Evolutionary conservation across 2,113 vertebrate genomes (phyloP), one percentile per base, ranked within the genome.

Genomic region (Cheirogaleus medius): DNA sequence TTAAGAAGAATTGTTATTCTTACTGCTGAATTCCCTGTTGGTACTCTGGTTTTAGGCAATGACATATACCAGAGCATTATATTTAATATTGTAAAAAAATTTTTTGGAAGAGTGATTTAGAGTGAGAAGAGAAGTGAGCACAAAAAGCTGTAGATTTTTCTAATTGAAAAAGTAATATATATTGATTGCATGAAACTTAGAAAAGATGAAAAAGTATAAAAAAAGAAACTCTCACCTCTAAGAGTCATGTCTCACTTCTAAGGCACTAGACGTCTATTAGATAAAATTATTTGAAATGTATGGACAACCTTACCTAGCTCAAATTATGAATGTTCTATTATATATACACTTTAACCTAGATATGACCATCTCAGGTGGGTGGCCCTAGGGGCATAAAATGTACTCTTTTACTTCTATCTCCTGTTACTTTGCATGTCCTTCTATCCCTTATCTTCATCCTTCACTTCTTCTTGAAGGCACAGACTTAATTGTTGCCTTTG

Each of bases 201-300:
- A 93, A 89, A 88, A 91, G 39, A 44, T 42, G 6, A 60, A 82
- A 71, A 73, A 37, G 7, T 91, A 49, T 93, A 77, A 93, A 64
- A 74, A 60, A 91, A 18, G 81, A 87, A 86, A 52, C 17, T 49
- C 81, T 66, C 1, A 78, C 12, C 56, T 85, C 56, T 80, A 88
- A 95, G 32, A 69, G 9, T 60, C 6, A 47, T 73, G 32, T 90
- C 3, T 93, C 74, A 54, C 10, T 44, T 91, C 10, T 71, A 47
- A 81, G 89, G 63, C 10, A 63, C 20, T 83, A 34, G 60, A 82
- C 8, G 63, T 74, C 25, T 85, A 14, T 78, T 90, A 86, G 64
- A 71, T 13, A 97, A 83, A 92, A 78, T 49, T 83, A 47, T 84
- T 84, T 90, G 63, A 96, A 84, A 81, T 76, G 66, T 77, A 20